Evolutionary conservation across 2,888 invertebrate genomes (phyloP), one percentile per base, ranked within the genome.

Genomic region (Schizotus pectinicornis): DNA sequence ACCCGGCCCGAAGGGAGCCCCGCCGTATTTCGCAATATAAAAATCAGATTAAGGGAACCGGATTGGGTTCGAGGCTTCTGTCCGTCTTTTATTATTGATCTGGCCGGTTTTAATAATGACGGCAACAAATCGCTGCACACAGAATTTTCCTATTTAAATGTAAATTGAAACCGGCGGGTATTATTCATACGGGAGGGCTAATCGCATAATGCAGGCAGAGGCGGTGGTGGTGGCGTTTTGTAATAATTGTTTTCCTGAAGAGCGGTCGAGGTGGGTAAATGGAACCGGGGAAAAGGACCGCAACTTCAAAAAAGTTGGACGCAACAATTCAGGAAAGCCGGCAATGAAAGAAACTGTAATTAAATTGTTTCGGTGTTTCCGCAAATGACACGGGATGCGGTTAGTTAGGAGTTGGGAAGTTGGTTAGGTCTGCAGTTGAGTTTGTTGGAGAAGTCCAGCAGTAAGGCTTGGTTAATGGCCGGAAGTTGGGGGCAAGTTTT

Each of bases 1-100:
- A 49, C 56, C 59, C n/a, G n/a, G n/a, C n/a, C 56, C 59, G 22
- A 22, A 2, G 2, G 5, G 22, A 53, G 62, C 61, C 58, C 64
- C 61, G 60, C 60, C 65, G 61, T 63, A 63, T 63, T 60, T 65
- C 63, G 60, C 56, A 55, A 62, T 62, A 65, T 65, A 65, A 65
- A 65, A 65, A 65, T 65, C 65, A 63, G 65, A 65, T 65, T 65
- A 65, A 58, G 30, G 51, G 5, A 34, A 42, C 35, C 55, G 62
- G 60, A 63, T 63, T 57, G 50, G 56, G 54, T 59, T 62, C 59
- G 57, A 58, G 55, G 61, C 61, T 55, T 60, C 22, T 22, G 22
- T 62, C 41, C 56, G 57, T 50, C 58, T 51, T 60, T 61, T 65
- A 61, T 59, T 62, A 64, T 64, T 55, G 61, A 64, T 62, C 62